Base-by-base conservation (phyloP, 2,888 invertebrate genomes). In the Oscheius sp. region DNA sequence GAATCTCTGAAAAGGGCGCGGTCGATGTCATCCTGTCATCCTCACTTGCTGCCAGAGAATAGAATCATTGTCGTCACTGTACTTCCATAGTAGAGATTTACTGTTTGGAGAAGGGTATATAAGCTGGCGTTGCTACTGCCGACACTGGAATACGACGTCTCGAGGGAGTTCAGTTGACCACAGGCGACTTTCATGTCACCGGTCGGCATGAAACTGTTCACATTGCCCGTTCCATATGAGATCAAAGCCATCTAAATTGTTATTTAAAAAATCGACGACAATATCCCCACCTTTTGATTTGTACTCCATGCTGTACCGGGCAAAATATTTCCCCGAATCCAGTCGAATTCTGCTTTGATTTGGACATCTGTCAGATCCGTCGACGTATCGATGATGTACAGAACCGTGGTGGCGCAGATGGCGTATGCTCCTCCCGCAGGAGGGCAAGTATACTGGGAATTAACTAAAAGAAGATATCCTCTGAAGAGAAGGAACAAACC, bases 301-400 rank as follows among this genome's bases (percentile, higher is more conserved):
- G 66, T 66, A 29, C 66, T 49, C 49, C 49, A 66, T 7, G 66
- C 66, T 1, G 66, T 66, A n/a, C 66, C 66, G 2, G 66, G 66
- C 12, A 66, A 29, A n/a, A 66, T 66, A 18, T 66, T 21, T 5
- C 29, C n/a, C 25, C 66, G 49, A 16, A 66, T 18, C 66, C 66
- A 66, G 52, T 52, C 52, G 35, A 66, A 52, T 27, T 66, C 66
- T 27, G 49, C 18, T 12, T n/a, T 16, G 12, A 66, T 52, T 1
- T 52, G 18, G 13, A 1, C n/a, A 5, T 46, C n/a, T 6, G 18
- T 18, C 52, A 66, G 16, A 29, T 52, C 49, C 27, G 35, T 25
- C 5, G 52, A 25, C n/a, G 52, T 49, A 35, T 66, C 66, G 52
- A 66, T 21, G 29, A 66, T 66, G 52, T 66, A 66, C n/a, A 66